These are phyloP conservation scores for Oryctes rhinoceros DNA, from an alignment of 1,140 invertebrate species.

Conservation along the genomic window DNA sequence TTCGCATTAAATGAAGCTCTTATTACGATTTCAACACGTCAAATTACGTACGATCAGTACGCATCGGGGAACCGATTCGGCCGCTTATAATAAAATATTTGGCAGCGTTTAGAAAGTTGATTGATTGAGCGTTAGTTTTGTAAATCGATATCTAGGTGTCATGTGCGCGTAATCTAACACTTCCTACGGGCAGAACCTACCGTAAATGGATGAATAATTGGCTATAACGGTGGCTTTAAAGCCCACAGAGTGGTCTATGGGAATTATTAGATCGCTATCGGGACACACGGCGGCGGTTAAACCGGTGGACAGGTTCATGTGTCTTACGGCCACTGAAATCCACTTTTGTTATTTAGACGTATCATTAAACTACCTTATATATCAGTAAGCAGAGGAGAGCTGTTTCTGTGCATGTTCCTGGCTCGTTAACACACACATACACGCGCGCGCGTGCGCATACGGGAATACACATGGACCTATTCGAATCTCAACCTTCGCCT, in stretches of 20 bases:
- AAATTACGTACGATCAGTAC: constrained; percentile 27
- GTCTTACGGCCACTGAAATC: constrained; percentile 41
- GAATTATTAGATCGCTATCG: constrained; percentile 41
- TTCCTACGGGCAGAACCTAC: constrained; percentile 36
- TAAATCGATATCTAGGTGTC: constrained; percentile 41
- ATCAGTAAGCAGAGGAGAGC: constrained; percentile 23
- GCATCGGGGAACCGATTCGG: background rate
- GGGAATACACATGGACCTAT: background rate
- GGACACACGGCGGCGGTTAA: constrained; percentile 27
- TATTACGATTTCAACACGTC: constrained; percentile 29
- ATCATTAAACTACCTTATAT: constrained; percentile 39
- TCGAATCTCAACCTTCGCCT: background rate
- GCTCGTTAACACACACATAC: constrained; percentile 35
- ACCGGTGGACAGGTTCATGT: constrained; percentile 39
- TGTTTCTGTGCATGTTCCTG: constrained; percentile 33
- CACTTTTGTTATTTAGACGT: constrained; percentile 38
- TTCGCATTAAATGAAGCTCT: constrained; percentile 17
- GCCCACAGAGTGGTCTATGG: constrained; percentile 38
- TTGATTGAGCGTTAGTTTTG: constrained; percentile 20
- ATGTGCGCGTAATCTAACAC: constrained; percentile 37
- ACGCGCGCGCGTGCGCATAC: too few species aligned
- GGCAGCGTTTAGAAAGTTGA: constrained; percentile 32
- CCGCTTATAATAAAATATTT: constrained; percentile 9
- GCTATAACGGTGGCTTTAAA: constrained; percentile 40
- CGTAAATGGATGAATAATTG: constrained; percentile 39